Conservation (phyloP, 2,113 vertebrate genomes). For the Tetraodon nigroviridis region DNA sequence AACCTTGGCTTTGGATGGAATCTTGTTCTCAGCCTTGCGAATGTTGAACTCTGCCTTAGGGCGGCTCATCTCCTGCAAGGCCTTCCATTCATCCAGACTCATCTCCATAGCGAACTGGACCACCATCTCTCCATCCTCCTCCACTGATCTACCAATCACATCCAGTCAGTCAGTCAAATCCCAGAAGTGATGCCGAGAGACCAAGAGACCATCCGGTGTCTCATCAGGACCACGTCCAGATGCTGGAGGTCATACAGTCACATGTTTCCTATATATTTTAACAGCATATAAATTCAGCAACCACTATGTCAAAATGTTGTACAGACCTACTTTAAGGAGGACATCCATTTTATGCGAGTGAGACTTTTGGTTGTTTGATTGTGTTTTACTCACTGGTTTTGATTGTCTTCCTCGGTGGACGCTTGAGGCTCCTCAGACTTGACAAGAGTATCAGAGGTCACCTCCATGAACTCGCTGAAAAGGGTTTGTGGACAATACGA, state of each 20-base stretch:
- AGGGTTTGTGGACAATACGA: constrained; percentile 4
- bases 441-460: constrained; percentile 19
- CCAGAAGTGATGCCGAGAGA: no score
- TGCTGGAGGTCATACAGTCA: no score
- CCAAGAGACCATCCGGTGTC: no score
- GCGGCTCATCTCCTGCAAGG: constrained; percentile 82
- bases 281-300: no score
- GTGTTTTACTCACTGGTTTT: constrained; percentile 69
- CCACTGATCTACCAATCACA: constrained; percentile 20
- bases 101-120: constrained; percentile 87
- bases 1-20: constrained; percentile 91
- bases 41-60: constrained; percentile 91
- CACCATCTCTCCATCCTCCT: constrained; percentile 66
- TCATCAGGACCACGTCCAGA: no score
- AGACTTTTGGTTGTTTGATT: no score
- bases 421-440: constrained; percentile 69
- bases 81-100: constrained; percentile 96
- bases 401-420: constrained; percentile 57
- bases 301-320: no score
- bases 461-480: constrained; percentile 69
- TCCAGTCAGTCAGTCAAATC: no score
- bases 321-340: no score
- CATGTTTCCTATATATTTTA: no score
- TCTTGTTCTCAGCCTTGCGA: constrained; percentile 82
- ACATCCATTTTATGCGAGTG: no score